Evolutionary conservation across 2,888 invertebrate genomes (phyloP).

Genomic region (Alloscopus bannaensis): DNA sequence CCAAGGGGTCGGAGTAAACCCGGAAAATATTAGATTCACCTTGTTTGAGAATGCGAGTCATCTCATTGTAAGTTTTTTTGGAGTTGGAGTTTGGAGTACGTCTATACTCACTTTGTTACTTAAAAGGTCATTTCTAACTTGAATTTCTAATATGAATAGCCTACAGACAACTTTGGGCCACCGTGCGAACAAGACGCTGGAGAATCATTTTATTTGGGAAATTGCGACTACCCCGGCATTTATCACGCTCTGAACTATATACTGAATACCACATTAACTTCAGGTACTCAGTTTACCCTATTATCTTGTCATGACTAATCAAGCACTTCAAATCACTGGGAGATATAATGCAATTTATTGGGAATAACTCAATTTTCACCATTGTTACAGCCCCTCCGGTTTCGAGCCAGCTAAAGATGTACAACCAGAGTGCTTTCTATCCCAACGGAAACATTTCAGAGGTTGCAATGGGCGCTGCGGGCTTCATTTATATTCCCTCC

Average conservation of each 20-base stretch:
- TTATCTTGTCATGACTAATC: no score
- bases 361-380: background rate
- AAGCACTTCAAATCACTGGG: no score
- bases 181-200: conserved; percentile 64
- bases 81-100: background rate
- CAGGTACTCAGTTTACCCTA: no score
- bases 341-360: no score
- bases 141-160: conserved; percentile 36
- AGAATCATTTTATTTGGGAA: conserved; percentile 65
- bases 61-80: conserved; percentile 62
- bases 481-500: conserved; percentile 68
- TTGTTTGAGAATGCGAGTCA: conserved; percentile 60
- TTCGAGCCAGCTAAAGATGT: conserved; percentile 50
- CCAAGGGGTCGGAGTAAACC: conserved; percentile 40
- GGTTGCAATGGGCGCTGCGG: conserved; percentile 66
- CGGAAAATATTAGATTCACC: conserved; percentile 42
- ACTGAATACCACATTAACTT: no score
- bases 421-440: conserved; percentile 69
- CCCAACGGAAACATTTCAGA: conserved; percentile 52
- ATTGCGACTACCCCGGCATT: conserved; percentile 68
- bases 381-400: conserved; percentile 17
- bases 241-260: conserved; percentile 61
- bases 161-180: conserved; percentile 65
- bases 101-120: background rate
- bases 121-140: background rate